Base-by-base conservation (phyloP, 2,797 vertebrate species). In the Anisognathus igniventris region DNA sequence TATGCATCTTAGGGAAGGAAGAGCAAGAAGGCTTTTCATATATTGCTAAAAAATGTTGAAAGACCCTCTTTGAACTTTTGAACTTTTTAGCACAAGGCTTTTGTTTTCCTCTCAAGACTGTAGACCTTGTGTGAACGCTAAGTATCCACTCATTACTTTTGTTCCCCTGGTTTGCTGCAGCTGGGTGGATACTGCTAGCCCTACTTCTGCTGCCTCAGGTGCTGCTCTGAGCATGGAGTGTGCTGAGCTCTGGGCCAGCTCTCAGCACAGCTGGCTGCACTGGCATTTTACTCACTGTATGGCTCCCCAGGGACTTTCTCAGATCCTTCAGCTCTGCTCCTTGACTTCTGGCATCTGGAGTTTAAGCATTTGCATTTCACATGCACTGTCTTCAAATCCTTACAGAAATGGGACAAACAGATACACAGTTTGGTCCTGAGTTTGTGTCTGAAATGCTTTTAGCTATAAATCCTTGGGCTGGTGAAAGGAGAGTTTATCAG, bases 401-500 rank as follows among this genome's bases (percentile, higher is more conserved):
- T 83, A 42, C 42, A 74, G 65, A 84, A 86, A 70, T 3, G 48
- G 33, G 33, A 72, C 54, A 85, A 74, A 58, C 9, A 45, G 78
- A 77, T 89, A 50, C 28, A 20, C 2, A 5, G 15, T 90, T 91
- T 62, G 24, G 47, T 85, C 35, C 77, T 9, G n/a, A 23, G 37
- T 64, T 88, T 54, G 54, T 80, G 30, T 75, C 42, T 83, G 44
- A 93, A 94, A 95, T 20, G 40, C 10, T 91, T 91, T 45, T 40
- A 81, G 23, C 20, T 86, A 23, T 88, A 94, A 96, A 91, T 89
- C 78, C 85, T 78, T 60, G 31, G 58, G 56, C 48, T 77, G 64
- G 65, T 67, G 72, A 92, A 93, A 42, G 28, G 47, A 88, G 83
- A 82, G 66, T 90, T 92, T 96, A 93, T 96, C 95, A 93, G 77